Evolutionary conservation across 2,888 invertebrate species (phyloP), one percentile per base, ranked within the genome.

Genomic region (Limenitis camilla): DNA sequence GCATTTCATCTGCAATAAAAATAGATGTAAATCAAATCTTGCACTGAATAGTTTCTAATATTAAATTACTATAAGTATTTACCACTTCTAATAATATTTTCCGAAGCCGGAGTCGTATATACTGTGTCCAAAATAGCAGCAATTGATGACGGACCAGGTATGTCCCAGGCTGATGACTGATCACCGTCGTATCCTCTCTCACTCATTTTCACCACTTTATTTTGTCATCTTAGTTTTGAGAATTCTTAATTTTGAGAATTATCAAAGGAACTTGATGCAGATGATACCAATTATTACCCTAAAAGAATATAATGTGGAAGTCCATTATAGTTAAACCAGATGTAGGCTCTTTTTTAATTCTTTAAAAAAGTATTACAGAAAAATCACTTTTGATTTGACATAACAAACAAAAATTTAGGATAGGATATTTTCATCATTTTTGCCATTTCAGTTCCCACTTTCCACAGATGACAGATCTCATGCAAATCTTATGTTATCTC

Each of bases 51-150:
- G 19, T 19, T 19, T 19, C 19, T 19, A 19, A 19, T 19, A 19
- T 19, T 19, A 19, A 19, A 19, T 2, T 19, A 19, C 19, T 30
- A 39, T 30, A 19, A 30, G 9, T 40, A 40, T 32, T 55, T 76
- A 85, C 86, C 86, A 75, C 76, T 81, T 63, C 76, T 76, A 47
- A 73, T 70, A 61, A 72, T 80, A 65, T 65, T 76, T 58, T 82
- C 82, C 59, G 79, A 76, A 43, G 88, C 85, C 52, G 89, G 85
- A 55, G 91, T 89, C 58, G 90, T 87, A 69, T 90, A 91, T 56
- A 90, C 91, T 56, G 91, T 89, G 69, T 91, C 90, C 61, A 91
- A 83, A 69, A 91, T 91, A 71, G 90, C 91, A 47, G 89, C 90
- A 61, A 91, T 67, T 7, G 90, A 90, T 48, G 90, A 84, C 49